phyloP scores from a whole-genome alignment of 2,113 vertebrate species.

The Siniperca chuatsi region DNA sequence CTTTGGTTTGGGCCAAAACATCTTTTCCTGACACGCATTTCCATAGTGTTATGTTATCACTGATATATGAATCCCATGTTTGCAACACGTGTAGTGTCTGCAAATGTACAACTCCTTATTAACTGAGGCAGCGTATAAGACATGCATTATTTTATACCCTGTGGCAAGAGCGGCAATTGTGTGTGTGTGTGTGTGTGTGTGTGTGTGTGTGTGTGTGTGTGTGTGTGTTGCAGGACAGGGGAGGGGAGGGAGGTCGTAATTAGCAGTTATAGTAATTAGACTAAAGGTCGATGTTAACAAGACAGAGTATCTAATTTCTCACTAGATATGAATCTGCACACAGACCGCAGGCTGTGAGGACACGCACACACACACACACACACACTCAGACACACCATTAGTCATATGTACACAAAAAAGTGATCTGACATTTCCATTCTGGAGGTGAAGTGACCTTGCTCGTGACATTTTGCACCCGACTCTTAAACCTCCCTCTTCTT shows the following conservation, averaged over 20 bases:
- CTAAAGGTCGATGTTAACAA: conserved; percentile 79
- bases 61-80: not conserved
- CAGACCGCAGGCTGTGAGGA: conserved; percentile 16
- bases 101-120: conserved; percentile 34
- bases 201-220: not conserved
- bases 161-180: conserved; percentile 16
- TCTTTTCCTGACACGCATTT: not conserved
- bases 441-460: conserved; percentile 37
- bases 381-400: conserved; percentile 15
- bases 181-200: conserved; percentile 9
- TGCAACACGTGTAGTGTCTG: not conserved
- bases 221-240: not conserved
- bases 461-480: conserved; percentile 75
- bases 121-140: not conserved
- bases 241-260: conserved; percentile 42
- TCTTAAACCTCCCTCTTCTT: conserved; percentile 42
- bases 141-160: conserved; percentile 26
- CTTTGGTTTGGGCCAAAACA: not conserved
- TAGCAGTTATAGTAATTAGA: conserved; percentile 74
- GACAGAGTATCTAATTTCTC: conserved; percentile 72
- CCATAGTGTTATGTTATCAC: not conserved
- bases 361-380: conserved; percentile 37
- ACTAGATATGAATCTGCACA: conserved; percentile 65
- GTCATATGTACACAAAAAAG: conserved; percentile 34
- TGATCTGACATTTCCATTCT: conserved; percentile 63